Percentiles rank a stretch among this genome's conserved stretches.
phyloP scores from a whole-genome alignment of 2,113 vertebrate genomes.

The Lasiurus cinereus region DNA sequence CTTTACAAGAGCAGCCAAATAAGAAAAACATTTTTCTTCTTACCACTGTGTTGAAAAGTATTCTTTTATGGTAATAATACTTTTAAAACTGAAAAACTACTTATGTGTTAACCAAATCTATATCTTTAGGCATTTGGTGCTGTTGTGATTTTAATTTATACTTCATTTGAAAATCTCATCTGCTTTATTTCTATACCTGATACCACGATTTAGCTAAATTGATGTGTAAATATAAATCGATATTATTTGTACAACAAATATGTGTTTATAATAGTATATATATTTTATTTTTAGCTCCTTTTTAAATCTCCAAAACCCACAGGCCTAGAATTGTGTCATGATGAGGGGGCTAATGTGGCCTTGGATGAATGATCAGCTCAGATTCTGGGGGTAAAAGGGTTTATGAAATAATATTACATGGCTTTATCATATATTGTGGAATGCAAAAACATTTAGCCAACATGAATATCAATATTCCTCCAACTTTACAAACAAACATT shows the following conservation, averaged over 20 bases:
- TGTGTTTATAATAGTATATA: not conserved
- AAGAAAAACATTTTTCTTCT: slow-evolving; percentile 39
- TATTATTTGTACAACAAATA: not conserved
- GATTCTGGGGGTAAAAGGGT: not conserved
- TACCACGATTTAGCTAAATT: not conserved
- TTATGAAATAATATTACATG: not conserved
- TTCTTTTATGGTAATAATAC: not conserved
- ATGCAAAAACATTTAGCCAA: not conserved
- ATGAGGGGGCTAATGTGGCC: not conserved
- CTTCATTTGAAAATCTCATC: not conserved
- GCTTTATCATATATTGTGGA: not conserved
- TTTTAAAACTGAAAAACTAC: slow-evolving; percentile 29
- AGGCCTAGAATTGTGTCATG: not conserved
- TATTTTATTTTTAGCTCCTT: not conserved
- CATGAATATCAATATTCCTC: not conserved
- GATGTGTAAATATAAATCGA: not conserved
- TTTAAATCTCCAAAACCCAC: not conserved
- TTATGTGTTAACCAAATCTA: not conserved
- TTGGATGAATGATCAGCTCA: not conserved
- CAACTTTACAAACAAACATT: not conserved
- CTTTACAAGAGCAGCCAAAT: not conserved
- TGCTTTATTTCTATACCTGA: not conserved
- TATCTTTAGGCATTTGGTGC: not conserved
- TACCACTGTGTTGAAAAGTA: slow-evolving; percentile 18
- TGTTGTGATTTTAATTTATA: slow-evolving; percentile 39